Conservation (phyloP, 2,797 vertebrate species). For the Amblyopsis hoosieri region DNA sequence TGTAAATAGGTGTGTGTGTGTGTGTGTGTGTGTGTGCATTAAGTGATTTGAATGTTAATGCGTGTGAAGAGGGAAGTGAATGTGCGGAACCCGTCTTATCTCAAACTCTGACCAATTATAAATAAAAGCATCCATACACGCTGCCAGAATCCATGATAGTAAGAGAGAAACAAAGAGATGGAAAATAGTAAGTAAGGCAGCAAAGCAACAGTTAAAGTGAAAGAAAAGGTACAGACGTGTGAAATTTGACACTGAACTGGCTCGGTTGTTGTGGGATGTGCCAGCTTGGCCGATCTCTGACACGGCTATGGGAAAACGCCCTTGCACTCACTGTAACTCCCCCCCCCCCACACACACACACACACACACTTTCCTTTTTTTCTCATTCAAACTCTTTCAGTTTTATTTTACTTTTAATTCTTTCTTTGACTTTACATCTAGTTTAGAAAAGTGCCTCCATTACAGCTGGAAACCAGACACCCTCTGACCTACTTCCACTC, state of each 20-base stretch:
- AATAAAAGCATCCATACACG: conserved; percentile 57
- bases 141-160: conserved; percentile 43
- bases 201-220: conserved; percentile 31
- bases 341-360: conserved; percentile 42
- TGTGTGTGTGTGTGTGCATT: conserved; percentile 14
- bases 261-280: conserved; percentile 39
- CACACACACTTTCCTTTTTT: too few relatives aligned
- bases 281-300: conserved; percentile 34
- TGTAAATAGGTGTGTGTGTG: conserved; percentile 5
- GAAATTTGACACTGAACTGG: conserved; percentile 57
- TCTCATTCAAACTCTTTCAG: background rate
- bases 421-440: background rate
- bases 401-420: background rate
- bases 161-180: conserved; percentile 20
- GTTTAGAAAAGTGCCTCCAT: background rate
- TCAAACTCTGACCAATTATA: conserved; percentile 56
- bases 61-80: conserved; percentile 16
- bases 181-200: conserved; percentile 48
- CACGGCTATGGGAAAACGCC: conserved; percentile 58
- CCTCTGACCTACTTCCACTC: background rate
- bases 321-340: conserved; percentile 20
- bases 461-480: conserved; percentile 1
- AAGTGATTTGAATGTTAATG: conserved; percentile 7
- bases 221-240: conserved; percentile 38
- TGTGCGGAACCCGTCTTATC: conserved; percentile 34